phyloP scores from a whole-genome alignment of 2,888 invertebrate genomes.

The Acleris emargana region DNA sequence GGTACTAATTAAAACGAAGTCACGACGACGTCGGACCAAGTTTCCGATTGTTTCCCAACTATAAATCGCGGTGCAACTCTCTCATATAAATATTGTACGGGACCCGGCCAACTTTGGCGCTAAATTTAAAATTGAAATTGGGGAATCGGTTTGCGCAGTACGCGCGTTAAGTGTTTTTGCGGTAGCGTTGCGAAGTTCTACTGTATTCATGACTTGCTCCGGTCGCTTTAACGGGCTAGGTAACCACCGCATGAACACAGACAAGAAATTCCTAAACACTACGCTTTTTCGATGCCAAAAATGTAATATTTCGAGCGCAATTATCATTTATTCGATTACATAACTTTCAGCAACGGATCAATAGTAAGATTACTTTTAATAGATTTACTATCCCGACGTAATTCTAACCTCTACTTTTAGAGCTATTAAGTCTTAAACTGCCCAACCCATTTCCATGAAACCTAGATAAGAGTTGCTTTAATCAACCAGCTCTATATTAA shows the following conservation, averaged over 20 bases:
- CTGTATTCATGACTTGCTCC: slow-evolving; percentile 21
- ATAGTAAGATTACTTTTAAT: no score
- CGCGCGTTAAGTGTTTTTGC: slow-evolving; percentile 44
- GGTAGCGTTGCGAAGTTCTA: slow-evolving; percentile 11
- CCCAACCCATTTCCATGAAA: slow-evolving; percentile 41
- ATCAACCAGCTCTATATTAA: no score
- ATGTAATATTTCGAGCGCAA: no score
- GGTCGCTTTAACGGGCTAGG: slow-evolving; percentile 4
- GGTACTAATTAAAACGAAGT: slow-evolving; percentile 84
- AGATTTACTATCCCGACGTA: no score
- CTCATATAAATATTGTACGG: slow-evolving; percentile 78
- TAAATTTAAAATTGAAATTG: slow-evolving; percentile 77
- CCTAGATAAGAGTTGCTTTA: no score
- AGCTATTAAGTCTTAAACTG: slow-evolving; percentile 30
- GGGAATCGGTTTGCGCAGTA: slow-evolving; percentile 55
- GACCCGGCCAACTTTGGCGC: slow-evolving; percentile 67
- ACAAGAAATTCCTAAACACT: slow-evolving; percentile 13
- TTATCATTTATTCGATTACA: no score
- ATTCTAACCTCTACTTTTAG: slow-evolving; percentile 2
- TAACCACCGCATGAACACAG: slow-evolving; percentile 2
- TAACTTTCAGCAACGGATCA: no score
- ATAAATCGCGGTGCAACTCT: slow-evolving; percentile 73
- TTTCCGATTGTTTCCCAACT: slow-evolving; percentile 78
- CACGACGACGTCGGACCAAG: slow-evolving; percentile 76
- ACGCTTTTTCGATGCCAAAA: background rate